Percentiles rank a stretch among this genome's conserved stretches.
Conservation (phyloP, 2,888 invertebrate species). For the Hermaeophaga mercurialis region DNA sequence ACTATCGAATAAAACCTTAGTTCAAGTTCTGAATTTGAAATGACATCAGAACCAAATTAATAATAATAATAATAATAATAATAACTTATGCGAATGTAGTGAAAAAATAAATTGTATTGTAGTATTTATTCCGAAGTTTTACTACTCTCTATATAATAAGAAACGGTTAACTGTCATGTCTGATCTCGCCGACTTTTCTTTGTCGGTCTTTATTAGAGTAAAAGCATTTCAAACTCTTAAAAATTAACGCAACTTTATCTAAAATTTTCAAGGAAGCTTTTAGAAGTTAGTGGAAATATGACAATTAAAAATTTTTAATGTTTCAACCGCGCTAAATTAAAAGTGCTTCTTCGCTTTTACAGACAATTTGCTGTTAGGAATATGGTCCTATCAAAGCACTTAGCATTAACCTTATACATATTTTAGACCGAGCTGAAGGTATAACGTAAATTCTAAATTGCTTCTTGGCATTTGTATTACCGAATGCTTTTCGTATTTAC, state of each 20-base stretch:
- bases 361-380: slow-evolving; percentile 21
- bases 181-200: neutral
- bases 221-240: slow-evolving; percentile 22
- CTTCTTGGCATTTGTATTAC: no score
- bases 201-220: slow-evolving; percentile 23
- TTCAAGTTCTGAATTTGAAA: no score
- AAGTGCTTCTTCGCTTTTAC: slow-evolving; percentile 26
- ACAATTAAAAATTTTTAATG: slow-evolving; percentile 28
- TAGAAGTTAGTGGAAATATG: slow-evolving; percentile 22
- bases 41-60: no score
- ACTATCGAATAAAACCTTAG: no score
- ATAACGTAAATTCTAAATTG: no score
- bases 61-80: no score
- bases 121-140: no score
- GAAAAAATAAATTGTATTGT: no score
- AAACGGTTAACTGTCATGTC: slow-evolving; percentile 3
- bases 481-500: no score
- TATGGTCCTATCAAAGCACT: slow-evolving; percentile 20
- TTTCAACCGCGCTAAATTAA: slow-evolving; percentile 21
- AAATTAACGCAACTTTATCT: slow-evolving; percentile 19
- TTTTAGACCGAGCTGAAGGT: no score
- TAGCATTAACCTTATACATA: slow-evolving; percentile 10
- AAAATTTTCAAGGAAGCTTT: slow-evolving; percentile 25
- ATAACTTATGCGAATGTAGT: no score
- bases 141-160: neutral